Base-by-base conservation (phyloP, 1,140 invertebrate species). In the Aphelinus atriplicis region DNA sequence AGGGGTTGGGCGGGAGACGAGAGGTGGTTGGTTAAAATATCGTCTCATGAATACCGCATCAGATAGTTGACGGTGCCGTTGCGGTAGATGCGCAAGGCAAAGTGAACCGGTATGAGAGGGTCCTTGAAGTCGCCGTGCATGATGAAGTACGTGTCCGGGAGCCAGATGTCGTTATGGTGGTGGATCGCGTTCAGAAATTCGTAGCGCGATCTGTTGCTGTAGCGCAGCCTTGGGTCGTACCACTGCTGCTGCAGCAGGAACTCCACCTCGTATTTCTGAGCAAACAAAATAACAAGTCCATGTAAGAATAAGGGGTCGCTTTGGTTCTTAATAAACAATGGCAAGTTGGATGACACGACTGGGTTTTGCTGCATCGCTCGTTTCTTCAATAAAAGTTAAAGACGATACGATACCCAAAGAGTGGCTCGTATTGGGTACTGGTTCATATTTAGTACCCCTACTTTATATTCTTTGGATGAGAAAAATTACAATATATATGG, bases 61-160 rank as follows among this genome's bases (percentile, higher is more conserved):
- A 95, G 92, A 88, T 97, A 97, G 89, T 94, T 94, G 86, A 97
- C 95, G 80, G 95, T 96, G 84, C 96, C 96, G 84, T 97, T 96
- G 80, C 94, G 92, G 86, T 93, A 96, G 83, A 97, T 96, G 82
- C 95, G 91, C 82, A 97, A 90, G 75, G 95, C 94, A 81, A 97
- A 96, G 89, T 97, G 94, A 84, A 95, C 93, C 61, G 95, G 95
- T 85, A 95, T 95, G 81, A 96, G 92, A 55, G 95, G 94, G 87
- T 95, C 93, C 90, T 96, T 96, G 88, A 97, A 96, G 86, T 97
- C 95, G 72, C 95, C 95, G 87, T 97, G 95, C 93, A 97, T 97
- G 84, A 97, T 96, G 89, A 97, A 97, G 87, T 97, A 97, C 46
- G 95, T 96, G 87, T 97, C 95, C 60, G 96, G 95, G 79, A 96